Evolutionary conservation across 2,113 vertebrate species (phyloP).

Genomic region (Chaetorhynchus papuensis): DNA sequence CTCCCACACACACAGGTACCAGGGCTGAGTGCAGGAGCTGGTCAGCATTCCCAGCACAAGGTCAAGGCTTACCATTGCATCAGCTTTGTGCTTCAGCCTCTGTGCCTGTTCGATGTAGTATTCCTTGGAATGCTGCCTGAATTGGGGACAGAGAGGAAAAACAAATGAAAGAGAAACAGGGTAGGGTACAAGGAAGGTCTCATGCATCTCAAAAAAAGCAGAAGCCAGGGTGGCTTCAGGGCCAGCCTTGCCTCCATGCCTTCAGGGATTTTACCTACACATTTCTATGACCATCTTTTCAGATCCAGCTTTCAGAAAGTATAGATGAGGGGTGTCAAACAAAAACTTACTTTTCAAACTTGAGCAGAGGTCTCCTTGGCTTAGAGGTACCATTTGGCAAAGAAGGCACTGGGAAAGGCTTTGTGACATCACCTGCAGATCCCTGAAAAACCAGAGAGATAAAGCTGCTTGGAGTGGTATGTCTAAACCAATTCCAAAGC

Average conservation of each 20-base stretch:
- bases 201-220: neutral
- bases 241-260: neutral
- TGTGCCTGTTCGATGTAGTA: conserved; percentile 91
- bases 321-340: neutral
- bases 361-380: conserved; percentile 74
- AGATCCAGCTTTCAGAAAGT: neutral
- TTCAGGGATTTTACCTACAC: neutral
- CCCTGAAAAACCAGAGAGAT: conserved; percentile 56
- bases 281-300: neutral
- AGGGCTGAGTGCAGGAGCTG: neutral
- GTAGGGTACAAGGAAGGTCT: neutral
- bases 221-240: neutral
- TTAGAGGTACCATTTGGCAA: conserved; percentile 71
- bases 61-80: conserved; percentile 79
- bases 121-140: conserved; percentile 80
- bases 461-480: neutral
- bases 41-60: neutral
- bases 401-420: conserved; percentile 70
- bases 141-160: neutral
- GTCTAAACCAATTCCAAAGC: neutral
- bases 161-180: neutral
- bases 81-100: conserved; percentile 93
- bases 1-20: neutral
- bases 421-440: conserved; percentile 62
- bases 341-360: conserved; percentile 77